Evolutionary conservation across 2,888 invertebrate genomes (phyloP), one percentile per base, ranked within the genome.

Genomic region (Chymomyza caudatula): DNA sequence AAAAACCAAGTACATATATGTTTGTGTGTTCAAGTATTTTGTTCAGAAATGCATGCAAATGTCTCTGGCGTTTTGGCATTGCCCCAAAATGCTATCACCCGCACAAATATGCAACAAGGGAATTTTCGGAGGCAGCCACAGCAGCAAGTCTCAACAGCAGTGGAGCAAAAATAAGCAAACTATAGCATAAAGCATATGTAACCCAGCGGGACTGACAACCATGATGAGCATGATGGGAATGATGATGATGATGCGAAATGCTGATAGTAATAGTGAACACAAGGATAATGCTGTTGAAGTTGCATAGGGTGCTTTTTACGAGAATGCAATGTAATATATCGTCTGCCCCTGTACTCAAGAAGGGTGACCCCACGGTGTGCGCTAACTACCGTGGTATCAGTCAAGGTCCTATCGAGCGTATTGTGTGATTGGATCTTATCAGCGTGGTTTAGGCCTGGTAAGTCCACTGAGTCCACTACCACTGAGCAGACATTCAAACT

Each of bases 91-190:
- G 84, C 62, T 65, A 52, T 60, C 55, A 49, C 68, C 70, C 80
- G 65, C 67, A 59, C 79, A 78, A 78, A 84, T 85, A 78, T 78
- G 85, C 78, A 78, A 72, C 78, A 65, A 65, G 75, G 76, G 76
- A 73, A 69, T 78, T 44, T 60, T 15, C 15, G n/a, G 1, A 55
- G 23, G 29, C 60, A 65, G 65, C 44, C 6, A 11, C 47, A 19
- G 17, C 6, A 47, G 44, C 44, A 5, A 76, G 57, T 53, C 58
- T 15, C 22, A 42, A 44, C 62, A 68, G 53, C n/a, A 49, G 42
- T 55, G 62, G 59, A 67, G 63, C 63, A 55, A 44, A 65, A 67
- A 65, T 54, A 61, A 70, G 65, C 64, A 63, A 64, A 65, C 60
- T 53, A 54, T 60, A 73, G 65, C 78, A 69, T 62, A 69, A 63